Base-by-base conservation (phyloP, 2,797 vertebrate genomes). In the Pipistrellus pipistrellus region DNA sequence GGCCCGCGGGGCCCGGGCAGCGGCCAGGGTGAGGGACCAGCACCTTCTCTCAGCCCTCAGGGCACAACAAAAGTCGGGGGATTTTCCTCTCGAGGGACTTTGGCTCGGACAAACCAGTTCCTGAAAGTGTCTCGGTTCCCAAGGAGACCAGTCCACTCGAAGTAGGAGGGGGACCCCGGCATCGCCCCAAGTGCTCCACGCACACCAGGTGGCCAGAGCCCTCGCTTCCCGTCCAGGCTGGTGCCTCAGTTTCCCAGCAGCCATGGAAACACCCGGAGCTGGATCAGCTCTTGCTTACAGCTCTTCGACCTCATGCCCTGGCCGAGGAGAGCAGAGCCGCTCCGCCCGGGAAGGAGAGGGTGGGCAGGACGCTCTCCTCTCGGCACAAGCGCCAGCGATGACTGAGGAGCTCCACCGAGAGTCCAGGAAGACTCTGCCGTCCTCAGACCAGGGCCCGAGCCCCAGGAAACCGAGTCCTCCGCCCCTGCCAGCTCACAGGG, bases 101-200 rank as follows among this genome's bases (percentile, higher is more conserved):
- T 12, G 11, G 57, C 71, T 71, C n/a, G 13, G 55, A 35, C 25
- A 44, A 53, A 23, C 27, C 32, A 14, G 5, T 64, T 38, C 80
- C 55, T 7, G 1, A 18, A 32, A 3, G 25, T 7, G 46, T 14
- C 20, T 44, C 10, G 8, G 0, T 35, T 57, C 27, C 41, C 2
- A 0, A 1, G 4, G 48, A 15, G 27, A 32, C 48, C 1, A 2
- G 35, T n/a, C 0, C 4, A 21, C 59, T 0, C 14, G 59, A 51
- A 35, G 69, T 30, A 2, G 1, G 5, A 18, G n/a, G 48, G 66
- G 62, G 38, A 3, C 8, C 5, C 14, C 9, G 35, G 35, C 7
- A 0, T 3, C 32, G 10, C 68, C 53, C 7, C 1, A 0, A 0
- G 1, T 17, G 46, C 73, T 46, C 9, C 2, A 4, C 0, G 4